Base-by-base conservation (phyloP, 2,113 vertebrate genomes). In the Seriola rivoliana region DNA sequence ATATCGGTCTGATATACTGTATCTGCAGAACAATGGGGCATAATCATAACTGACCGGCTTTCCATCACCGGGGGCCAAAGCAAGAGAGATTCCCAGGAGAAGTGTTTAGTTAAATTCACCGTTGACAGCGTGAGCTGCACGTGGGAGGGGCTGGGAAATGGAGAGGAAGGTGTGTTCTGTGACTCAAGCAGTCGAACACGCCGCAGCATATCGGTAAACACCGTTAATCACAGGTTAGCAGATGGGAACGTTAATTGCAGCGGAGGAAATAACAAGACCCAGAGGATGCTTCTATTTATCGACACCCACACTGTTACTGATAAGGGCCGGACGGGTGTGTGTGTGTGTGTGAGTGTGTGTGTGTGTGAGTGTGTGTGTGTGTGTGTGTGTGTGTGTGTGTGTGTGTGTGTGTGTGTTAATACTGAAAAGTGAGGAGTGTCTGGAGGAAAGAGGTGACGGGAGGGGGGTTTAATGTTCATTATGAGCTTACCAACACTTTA, bases 211-310 rank as follows among this genome's bases (percentile, higher is more conserved):
- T 97, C 96, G 96, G 96, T 97, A 97, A 97, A 97, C 96, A 97
- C 94, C 92, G 93, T 97, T 97, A 97, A 97, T 97, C 96, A 97
- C 93, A 93, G 95, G 95, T 97, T 96, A 97, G 96, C 97, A 98
- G 96, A 97, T 97, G 96, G 95, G 93, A 93, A 94, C 89, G 95
- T 95, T 97, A 97, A 98, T 97, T 97, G 96, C 95, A 96, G 96
- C 94, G 96, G 95, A 95, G 96, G 94, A 97, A 95, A 96, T 46
- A 94, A 94, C 95, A 91, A 94, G 96, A 97, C 97, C 97, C 96
- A 93, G 76, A 95, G 96, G 97, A 96, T 95, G 96, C 96, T 96
- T 97, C 95, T 95, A 95, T 97, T 97, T 95, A 95, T 95, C 85
- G 94, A 96, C 89, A 96, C 89, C 78, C 75, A 85, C 88, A 89